Conservation (phyloP, 2,888 invertebrate genomes). For the Tromatobia lineatoria region DNA sequence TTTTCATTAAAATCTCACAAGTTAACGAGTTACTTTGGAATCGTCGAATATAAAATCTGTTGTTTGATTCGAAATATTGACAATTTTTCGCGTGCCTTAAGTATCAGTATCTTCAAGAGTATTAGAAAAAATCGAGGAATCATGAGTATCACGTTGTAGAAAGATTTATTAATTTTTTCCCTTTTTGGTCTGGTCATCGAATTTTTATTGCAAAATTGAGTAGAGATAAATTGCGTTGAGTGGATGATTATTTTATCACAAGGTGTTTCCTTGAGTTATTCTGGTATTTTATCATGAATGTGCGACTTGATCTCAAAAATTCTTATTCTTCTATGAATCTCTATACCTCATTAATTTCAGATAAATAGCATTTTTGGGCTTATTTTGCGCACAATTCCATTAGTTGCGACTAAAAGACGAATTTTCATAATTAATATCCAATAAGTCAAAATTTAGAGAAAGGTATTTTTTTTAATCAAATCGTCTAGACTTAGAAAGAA, state of each 20-base stretch:
- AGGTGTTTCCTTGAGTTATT: not conserved
- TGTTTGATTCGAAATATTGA: conserved; percentile 46
- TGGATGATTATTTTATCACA: not conserved
- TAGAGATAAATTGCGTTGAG: not conserved
- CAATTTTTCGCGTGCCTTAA: conserved; percentile 17
- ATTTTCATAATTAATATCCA: not conserved
- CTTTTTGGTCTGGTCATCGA: conserved; percentile 28
- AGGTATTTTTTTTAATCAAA: not conserved
- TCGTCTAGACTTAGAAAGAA: too few relatives aligned
- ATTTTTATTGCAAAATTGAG: conserved; percentile 35
- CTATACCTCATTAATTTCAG: not conserved
- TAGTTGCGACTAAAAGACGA: not conserved
- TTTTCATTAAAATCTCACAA: conserved; percentile 18
- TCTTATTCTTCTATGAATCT: not conserved
- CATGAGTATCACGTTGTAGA: conserved; percentile 21
- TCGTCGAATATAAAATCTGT: conserved; percentile 25
- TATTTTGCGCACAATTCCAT: not conserved
- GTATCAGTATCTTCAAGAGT: conserved; percentile 24
- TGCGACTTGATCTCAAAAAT: not conserved
- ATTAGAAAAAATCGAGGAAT: conserved; percentile 44
- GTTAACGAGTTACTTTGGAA: conserved; percentile 18
- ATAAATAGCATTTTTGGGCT: not conserved
- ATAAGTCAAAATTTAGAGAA: not conserved
- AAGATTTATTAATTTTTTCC: not conserved
- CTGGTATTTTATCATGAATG: not conserved